Percentiles rank a stretch among this genome's conserved stretches.
Conservation (phyloP, 2,888 invertebrate species). For the Gerris lacustris region DNA sequence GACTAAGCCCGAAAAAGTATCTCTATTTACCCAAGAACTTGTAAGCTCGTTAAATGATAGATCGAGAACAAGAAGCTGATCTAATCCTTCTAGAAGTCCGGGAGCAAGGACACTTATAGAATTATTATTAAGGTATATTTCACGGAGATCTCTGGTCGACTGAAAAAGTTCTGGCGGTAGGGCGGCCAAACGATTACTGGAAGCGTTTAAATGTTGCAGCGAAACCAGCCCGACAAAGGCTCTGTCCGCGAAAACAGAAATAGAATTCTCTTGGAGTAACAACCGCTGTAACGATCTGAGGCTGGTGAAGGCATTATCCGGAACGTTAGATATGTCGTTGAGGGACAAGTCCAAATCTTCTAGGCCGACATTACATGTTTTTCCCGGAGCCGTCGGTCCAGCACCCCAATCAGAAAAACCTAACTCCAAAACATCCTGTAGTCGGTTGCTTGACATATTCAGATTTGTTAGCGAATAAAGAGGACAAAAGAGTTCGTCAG, state of each 20-base stretch:
- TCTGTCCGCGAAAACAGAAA: constrained; percentile 64
- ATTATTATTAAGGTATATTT: constrained; percentile 75
- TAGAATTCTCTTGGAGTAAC: constrained; percentile 69
- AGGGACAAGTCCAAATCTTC: constrained; percentile 59
- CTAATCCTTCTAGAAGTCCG: constrained; percentile 69
- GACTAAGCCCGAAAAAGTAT: constrained; percentile 73
- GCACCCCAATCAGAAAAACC: constrained; percentile 64
- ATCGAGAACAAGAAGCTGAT: constrained; percentile 71
- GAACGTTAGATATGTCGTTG: constrained; percentile 60
- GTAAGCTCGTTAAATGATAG: constrained; percentile 73
- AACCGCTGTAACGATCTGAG: constrained; percentile 67
- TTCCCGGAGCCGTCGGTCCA: constrained; percentile 52
- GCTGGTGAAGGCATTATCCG: constrained; percentile 61
- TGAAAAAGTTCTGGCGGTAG: constrained; percentile 72
- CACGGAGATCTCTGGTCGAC: constrained; percentile 65
- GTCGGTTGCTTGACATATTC: constrained; percentile 73
- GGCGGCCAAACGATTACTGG: constrained; percentile 68
- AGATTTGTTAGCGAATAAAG: constrained; percentile 65
- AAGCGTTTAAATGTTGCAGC: constrained; percentile 69
- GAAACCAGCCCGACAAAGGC: constrained; percentile 66
- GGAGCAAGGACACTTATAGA: constrained; percentile 69
- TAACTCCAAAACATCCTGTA: constrained; percentile 62
- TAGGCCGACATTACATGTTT: constrained; percentile 52
- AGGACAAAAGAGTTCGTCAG: constrained; percentile 66
- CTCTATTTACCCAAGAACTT: constrained; percentile 70